phyloP scores from a whole-genome alignment of 2,888 invertebrate species.

The Drosophila ustulata region DNA sequence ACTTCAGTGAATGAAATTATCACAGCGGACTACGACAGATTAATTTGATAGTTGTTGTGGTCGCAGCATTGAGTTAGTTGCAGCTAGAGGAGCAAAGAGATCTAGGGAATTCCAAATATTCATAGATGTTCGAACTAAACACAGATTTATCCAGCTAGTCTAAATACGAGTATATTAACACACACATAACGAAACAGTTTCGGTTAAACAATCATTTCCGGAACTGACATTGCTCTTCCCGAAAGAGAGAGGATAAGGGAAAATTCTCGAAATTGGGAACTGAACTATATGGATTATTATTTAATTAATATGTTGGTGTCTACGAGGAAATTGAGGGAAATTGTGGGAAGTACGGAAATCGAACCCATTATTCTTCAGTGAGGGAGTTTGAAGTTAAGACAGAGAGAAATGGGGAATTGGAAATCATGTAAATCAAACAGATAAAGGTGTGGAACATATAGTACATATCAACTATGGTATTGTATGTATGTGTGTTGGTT shows the following conservation, averaged over 20 bases:
- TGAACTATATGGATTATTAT: background rate
- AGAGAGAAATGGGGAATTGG: conserved; percentile 13
- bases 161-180: conserved; percentile 24
- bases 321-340: background rate
- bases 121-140: conserved; percentile 23
- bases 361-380: conserved; percentile 11
- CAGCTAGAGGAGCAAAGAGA: background rate
- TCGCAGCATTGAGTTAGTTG: conserved; percentile 12
- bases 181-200: conserved; percentile 26
- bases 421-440: conserved; percentile 14
- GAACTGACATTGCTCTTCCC: background rate
- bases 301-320: background rate
- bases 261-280: background rate
- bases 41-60: conserved; percentile 4
- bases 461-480: conserved; percentile 12
- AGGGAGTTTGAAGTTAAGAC: conserved; percentile 17
- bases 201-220: conserved; percentile 13
- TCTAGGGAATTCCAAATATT: conserved; percentile 11
- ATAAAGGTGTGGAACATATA: conserved; percentile 29
- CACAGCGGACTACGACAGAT: conserved; percentile 17
- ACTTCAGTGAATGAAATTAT: background rate
- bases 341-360: conserved; percentile 5
- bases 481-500: conserved; percentile 25
- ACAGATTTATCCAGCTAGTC: conserved; percentile 35
- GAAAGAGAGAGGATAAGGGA: background rate